These are phyloP conservation scores for Calephelis virginiensis DNA, from an alignment of 1,140 invertebrate genomes.

Conservation along the genomic window DNA sequence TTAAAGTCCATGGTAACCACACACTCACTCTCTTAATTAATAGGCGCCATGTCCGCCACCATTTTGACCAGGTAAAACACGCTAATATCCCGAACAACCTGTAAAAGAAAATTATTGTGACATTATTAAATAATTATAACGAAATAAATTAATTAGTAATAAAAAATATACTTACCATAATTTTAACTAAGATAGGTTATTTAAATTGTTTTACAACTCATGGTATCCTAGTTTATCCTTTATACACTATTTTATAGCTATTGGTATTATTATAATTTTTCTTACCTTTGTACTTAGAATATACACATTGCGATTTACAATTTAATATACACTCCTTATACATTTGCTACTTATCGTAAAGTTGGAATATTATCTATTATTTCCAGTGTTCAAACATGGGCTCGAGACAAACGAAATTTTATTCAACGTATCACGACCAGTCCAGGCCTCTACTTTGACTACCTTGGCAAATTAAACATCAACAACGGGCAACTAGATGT, in stretches of 20 bases:
- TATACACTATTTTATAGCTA: no score
- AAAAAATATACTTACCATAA: not conserved
- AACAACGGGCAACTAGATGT: constrained; percentile 31
- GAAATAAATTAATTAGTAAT: not conserved
- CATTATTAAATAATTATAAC: no score
- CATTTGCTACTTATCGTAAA: no score
- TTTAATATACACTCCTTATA: no score
- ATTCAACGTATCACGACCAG: constrained; percentile 28
- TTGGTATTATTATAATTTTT: no score
- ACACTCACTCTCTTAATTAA: constrained; percentile 18
- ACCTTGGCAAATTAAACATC: constrained; percentile 32
- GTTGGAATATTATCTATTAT: not conserved
- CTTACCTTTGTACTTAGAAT: no score
- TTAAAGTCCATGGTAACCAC: constrained; percentile 13
- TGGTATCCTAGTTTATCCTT: no score
- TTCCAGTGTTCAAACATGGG: not conserved
- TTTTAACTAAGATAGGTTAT: not conserved
- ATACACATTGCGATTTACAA: no score
- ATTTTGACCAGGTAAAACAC: constrained; percentile 7
- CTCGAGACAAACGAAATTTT: not conserved
- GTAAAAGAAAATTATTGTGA: not conserved
- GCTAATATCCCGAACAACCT: not conserved
- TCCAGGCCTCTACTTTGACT: constrained; percentile 35
- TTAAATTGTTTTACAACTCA: no score
- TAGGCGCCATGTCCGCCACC: constrained; percentile 1